Base-by-base conservation (phyloP, 2,113 vertebrate species). In the Octodon degus region DNA sequence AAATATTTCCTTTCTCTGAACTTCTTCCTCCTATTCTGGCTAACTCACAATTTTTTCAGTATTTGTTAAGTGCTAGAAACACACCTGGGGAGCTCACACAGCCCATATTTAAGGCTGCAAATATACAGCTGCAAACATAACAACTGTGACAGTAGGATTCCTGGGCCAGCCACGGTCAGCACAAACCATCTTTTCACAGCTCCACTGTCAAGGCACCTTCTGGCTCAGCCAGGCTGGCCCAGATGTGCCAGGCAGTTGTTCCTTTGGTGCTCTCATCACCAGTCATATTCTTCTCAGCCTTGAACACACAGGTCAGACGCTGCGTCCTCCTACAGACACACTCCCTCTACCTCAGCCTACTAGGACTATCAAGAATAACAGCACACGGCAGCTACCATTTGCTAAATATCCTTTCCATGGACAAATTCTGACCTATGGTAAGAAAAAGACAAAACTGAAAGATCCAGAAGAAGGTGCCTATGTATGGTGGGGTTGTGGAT, bases 391-490 rank as follows among this genome's bases (percentile, higher is more conserved):
- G 67, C 27, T 67, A 34, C 32, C 40, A 70, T 30, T 63, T 47
- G 76, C 0, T 22, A 34, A 40, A 77, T 40, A 47, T 14, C 50
- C 58, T 82, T 96, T 72, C 40, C 63, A 32, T 19, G 58, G 37
- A 24, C 79, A 74, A 93, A 85, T 67, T 60, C 58, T 63, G 47
- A 68, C 72, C 80, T 76, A 62, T 5, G 37, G 37, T 65, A 82
- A 77, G 60, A 62, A 70, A 86, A 89, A 82, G 24, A 85, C 13
- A 97, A 89, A 72, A 40, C 0, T 80, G n/a, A 47, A 89, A 74
- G 58, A 91, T n/a, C 30, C 62, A 63, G 83, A 79, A 63, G 83
- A 79, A 93, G 55, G 27, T 43, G 1, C 2, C 40, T 32, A 40
- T 72, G 60, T 81, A 24, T 80, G 63, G 53, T 43, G 13, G 22